Base-by-base conservation (phyloP, 2,113 vertebrate genomes). In the Paracanthobrama guichenoti region DNA sequence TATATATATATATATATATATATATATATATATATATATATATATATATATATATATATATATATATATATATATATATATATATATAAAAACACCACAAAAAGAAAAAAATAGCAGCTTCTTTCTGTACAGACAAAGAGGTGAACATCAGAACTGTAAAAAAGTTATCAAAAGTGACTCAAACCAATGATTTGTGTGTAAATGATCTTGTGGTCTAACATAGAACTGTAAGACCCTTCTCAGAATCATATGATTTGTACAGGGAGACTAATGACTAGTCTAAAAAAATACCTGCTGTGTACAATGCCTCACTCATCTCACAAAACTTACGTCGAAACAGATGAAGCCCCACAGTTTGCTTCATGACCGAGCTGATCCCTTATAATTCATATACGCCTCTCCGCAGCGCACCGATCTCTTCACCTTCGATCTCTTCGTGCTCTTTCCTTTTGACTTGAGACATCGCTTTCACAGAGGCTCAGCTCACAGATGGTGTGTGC, bases 101-200 rank as follows among this genome's bases (percentile, higher is more conserved):
- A 95, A 95, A 95, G 95, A 95, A 96, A 97, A 96, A 96, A 96
- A 97, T 97, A 99, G 97, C 97, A 98, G 97, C 97, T 96, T 97
- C 95, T 95, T 97, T 96, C 95, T 98, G 96, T 97, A 97, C 96
- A 97, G 95, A 97, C 95, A 95, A 95, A 96, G 96, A 98, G 95
- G 96, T 96, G 95, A 97, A 96, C 95, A 96, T 97, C 94, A 95
- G 95, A 98, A 97, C 94, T 88, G 91, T 98, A 97, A 97, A 98
- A 98, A 99, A 96, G 94, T 96, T 97, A 95, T 95, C 87, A 96
- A 97, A 97, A 98, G 96, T 97, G 96, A 98, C 95, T 95, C 95
- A 95, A 94, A 94, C 93, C 93, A 96, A 96, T 95, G 92, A 95
- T 96, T 94, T 94, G 94, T 95, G 79, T 88, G 96, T 95, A 96